Base-by-base conservation (phyloP, 2,888 invertebrate genomes). In the Eupeodes latifasciatus region DNA sequence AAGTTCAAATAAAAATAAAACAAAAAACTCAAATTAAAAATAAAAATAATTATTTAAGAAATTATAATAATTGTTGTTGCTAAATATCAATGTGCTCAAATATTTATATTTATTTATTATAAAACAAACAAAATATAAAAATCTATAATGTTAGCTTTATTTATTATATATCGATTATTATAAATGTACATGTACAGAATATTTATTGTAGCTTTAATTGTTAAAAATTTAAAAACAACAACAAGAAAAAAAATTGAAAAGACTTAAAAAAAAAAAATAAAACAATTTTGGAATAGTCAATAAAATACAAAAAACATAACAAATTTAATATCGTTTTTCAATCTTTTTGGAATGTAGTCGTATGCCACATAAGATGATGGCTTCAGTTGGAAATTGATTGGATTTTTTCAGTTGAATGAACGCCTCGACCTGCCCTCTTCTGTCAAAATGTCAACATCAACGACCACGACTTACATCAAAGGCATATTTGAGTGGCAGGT, bases 131-230 rank as follows among this genome's bases (percentile, higher is more conserved):
- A 14, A 27, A 19, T 67, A 19, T 34, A 79, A 44, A 11, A 49
- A 78, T 78, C 36, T 76, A 27, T 27, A 76, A 72, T 74, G 72
- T 81, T 84, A 84, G 87, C 83, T 87, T 87, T 87, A 83, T 83
- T 83, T 86, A 87, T 78, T 74, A 62, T 59, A 40, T 40, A 40
- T 27, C 14, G 5, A 61, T n/a, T 3, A 27, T 27, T 27, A 3
- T 27, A 27, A 11, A 51, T 71, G 61, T 57, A 80, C 66, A 80
- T 59, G 71, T 72, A 84, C 36, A 64, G 59, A 71, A 77, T 59
- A 64, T 74, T 75, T 84, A 75, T 78, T 80, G 71, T 85, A 81
- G 57, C 76, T 76, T 74, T 59, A 71, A 87, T 67, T 87, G 83
- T 87, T 80, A 57, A 78, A 67, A 57, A 27, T 67, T 71, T 44